Evolutionary conservation across 2,888 invertebrate species (phyloP).

Genomic region (Standfussiana lucernea): DNA sequence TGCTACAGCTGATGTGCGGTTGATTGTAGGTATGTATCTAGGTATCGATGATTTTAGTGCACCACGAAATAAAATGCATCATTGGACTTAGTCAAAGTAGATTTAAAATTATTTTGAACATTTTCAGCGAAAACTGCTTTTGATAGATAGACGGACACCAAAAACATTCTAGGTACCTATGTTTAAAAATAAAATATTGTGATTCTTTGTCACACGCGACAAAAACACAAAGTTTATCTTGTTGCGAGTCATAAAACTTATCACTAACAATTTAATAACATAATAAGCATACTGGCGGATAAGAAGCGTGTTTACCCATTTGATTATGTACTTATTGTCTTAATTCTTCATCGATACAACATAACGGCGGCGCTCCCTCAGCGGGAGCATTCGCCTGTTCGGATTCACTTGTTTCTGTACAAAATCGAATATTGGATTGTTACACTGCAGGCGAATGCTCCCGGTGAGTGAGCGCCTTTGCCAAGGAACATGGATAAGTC

Average conservation of each 20-base stretch:
- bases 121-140: too few relatives aligned
- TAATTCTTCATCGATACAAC: background rate
- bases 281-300: slow-evolving; percentile 34
- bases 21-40: background rate
- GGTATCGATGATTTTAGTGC: background rate
- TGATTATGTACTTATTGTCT: slow-evolving; percentile 34
- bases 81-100: background rate
- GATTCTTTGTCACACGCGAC: background rate
- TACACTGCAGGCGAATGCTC: too few relatives aligned
- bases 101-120: too few relatives aligned
- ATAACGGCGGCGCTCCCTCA: background rate
- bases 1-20: background rate
- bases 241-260: slow-evolving; percentile 53
- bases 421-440: background rate
- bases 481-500: too few relatives aligned
- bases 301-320: slow-evolving; percentile 35
- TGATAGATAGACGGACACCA: too few relatives aligned
- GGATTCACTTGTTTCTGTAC: background rate
- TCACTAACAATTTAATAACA: slow-evolving; percentile 29
- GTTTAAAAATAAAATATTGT: background rate
- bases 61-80: background rate
- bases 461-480: too few relatives aligned
- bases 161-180: background rate
- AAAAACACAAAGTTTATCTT: slow-evolving; percentile 39
- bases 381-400: background rate